Evolutionary conservation across 1,140 invertebrate species (phyloP).

Genomic region (Bombus superbus): DNA sequence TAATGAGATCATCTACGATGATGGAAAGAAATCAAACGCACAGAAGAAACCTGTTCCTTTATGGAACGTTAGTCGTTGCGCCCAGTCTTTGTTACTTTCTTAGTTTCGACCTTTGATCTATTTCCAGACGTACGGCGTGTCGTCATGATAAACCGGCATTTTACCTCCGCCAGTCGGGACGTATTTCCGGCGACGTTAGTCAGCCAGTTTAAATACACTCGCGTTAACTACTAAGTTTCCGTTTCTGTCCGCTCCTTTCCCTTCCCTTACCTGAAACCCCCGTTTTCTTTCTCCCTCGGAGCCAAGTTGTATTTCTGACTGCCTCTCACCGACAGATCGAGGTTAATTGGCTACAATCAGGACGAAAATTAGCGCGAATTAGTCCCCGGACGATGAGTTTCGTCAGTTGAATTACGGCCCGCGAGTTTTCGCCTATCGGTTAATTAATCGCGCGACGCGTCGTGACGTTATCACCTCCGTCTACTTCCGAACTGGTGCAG

Average conservation of each 20-base stretch:
- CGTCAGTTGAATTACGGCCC: conserved; percentile 5
- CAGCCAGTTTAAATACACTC: conserved; percentile 64
- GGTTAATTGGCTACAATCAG: conserved; percentile 68
- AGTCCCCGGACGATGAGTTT: conserved; percentile 44
- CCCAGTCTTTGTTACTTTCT: conserved; percentile 31
- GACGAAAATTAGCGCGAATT: conserved; percentile 62
- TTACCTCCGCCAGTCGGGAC: conserved; percentile 46
- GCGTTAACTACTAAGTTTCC: conserved; percentile 49
- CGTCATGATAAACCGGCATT: conserved; percentile 62
- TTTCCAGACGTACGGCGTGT: conserved; percentile 63
- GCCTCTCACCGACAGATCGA: conserved; percentile 59
- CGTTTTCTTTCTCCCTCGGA: conserved; percentile 6
- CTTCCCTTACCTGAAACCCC: neutral
- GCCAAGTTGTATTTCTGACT: conserved; percentile 67
- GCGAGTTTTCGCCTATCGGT: conserved; percentile 42
- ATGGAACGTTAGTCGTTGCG: conserved; percentile 39
- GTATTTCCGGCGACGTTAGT: conserved; percentile 70
- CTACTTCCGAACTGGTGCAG: neutral
- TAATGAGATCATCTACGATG: neutral
- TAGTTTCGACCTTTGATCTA: conserved; percentile 76
- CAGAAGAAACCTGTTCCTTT: neutral
- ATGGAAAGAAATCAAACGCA: neutral
- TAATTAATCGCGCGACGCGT: conserved; percentile 48
- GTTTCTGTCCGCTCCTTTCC: conserved; percentile 22
- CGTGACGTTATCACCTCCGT: neutral